Percentiles rank a stretch among this genome's conserved stretches.
Evolutionary conservation across 2,797 vertebrate genomes (phyloP).

Genomic region (Neosalanx taihuensis): DNA sequence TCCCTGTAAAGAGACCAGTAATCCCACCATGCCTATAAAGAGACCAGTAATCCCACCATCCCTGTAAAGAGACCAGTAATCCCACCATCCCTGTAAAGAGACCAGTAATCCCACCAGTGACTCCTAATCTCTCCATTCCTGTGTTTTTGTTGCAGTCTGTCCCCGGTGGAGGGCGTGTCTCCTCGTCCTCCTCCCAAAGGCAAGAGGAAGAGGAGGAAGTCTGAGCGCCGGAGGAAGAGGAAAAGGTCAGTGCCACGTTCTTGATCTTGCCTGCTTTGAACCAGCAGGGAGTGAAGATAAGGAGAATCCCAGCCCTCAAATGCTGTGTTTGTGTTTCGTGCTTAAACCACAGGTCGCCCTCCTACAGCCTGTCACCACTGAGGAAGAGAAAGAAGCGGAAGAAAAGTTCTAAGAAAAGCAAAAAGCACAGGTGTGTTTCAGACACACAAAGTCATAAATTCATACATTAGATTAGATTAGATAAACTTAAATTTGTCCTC

Average conservation of each 20-base stretch:
- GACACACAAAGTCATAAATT: neutral
- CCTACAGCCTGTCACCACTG: constrained; percentile 84
- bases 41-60: neutral
- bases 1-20: too few relatives aligned
- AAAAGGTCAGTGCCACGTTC: constrained; percentile 73
- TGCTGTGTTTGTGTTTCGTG: constrained; percentile 12
- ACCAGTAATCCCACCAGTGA: too few relatives aligned
- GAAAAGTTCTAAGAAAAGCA: constrained; percentile 93
- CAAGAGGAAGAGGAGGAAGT: constrained; percentile 97
- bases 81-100: too few relatives aligned
- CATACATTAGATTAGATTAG: too few relatives aligned
- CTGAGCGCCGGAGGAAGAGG: constrained; percentile 83
- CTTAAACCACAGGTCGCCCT: constrained; percentile 78
- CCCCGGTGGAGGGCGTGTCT: constrained; percentile 62
- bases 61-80: too few relatives aligned
- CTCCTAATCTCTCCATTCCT: neutral
- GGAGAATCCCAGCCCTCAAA: too few relatives aligned
- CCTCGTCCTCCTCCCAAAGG: constrained; percentile 68
- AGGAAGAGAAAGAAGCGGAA: constrained; percentile 97
- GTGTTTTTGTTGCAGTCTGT: constrained; percentile 65
- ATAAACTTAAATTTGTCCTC: too few relatives aligned
- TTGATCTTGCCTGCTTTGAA: neutral
- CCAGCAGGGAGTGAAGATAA: too few relatives aligned
- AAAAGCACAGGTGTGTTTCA: constrained; percentile 77
- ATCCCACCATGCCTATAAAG: neutral